Percentiles rank a stretch among this genome's conserved stretches.
phyloP scores from a whole-genome alignment of 2,888 invertebrate genomes.

The Parnassius smintheus region DNA sequence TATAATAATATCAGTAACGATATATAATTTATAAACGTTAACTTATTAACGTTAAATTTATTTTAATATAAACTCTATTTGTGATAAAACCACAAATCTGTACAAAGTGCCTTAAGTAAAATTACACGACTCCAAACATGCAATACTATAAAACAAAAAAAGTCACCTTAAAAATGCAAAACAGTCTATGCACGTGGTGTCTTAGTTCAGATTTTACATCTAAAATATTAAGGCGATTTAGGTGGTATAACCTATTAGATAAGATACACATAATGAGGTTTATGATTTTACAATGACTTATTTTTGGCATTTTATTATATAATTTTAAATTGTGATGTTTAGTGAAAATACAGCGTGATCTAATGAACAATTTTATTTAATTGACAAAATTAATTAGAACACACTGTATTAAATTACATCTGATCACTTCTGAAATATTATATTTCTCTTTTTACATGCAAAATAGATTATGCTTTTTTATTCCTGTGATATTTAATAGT shows the following conservation, averaged over 20 bases:
- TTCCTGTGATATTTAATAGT: conserved; percentile 51
- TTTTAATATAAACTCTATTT: conserved; percentile 12
- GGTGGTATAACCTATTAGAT: conserved; percentile 45
- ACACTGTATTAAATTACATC: conserved; percentile 31
- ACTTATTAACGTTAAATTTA: conserved; percentile 13
- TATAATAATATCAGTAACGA: conserved; percentile 20
- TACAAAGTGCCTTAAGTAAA: conserved; percentile 34
- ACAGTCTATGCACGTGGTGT: conserved; percentile 75
- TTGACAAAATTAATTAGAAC: conserved; percentile 33
- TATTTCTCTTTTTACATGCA: conserved; percentile 26
- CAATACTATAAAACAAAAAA: conserved; percentile 46
- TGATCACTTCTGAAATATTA: conserved; percentile 10
- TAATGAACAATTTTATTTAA: conserved; percentile 29
- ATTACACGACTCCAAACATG: conserved; percentile 38
- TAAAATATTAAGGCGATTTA: conserved; percentile 69
- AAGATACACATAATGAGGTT: conserved; percentile 71
- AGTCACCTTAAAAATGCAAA: conserved; percentile 73
- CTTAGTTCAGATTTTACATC: conserved; percentile 52
- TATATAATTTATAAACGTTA: conserved; percentile 17
- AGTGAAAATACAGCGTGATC: conserved; percentile 33
- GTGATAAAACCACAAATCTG: conserved; percentile 31
- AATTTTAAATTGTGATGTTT: conserved; percentile 56
- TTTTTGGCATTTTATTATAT: conserved; percentile 61
- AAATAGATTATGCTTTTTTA: conserved; percentile 72
- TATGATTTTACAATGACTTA: conserved; percentile 56